Base-by-base conservation (phyloP, 2,888 invertebrate species). In the Drosophila imparisetae region DNA sequence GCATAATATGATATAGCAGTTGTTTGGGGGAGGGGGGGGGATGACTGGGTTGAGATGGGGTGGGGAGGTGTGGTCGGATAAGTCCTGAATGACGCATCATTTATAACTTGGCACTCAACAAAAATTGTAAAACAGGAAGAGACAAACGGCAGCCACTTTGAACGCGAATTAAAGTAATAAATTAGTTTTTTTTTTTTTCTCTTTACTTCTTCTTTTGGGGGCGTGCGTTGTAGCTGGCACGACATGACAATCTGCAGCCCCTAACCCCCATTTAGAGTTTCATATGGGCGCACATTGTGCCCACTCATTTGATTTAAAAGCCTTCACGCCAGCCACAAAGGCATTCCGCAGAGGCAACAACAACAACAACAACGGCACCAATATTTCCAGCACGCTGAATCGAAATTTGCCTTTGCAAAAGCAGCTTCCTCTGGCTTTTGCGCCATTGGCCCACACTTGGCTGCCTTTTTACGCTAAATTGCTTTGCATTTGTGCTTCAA, bases 301-400 rank as follows among this genome's bases (percentile, higher is more conserved):
- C 80, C 72, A 75, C 86, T 80, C 75, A 78, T 86, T 85, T 85
- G 80, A 86, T 86, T 88, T 80, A 80, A 85, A 88, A 86, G 83
- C 83, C 79, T 79, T 75, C 80, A 72, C 68, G 75, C 77, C 69
- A 69, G 75, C 79, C 83, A 82, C 82, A 79, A 75, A 83, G 83
- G 80, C 80, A 81, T 85, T 82, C 79, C 75, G 30, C 53, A 60
- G 58, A 62, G 61, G 54, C 72, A 71, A 15, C 21, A 45, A 45
- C 42, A 21, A 13, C 42, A 21, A 42, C n/a, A 42, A 75, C 64
- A 81, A 67, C 54, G 54, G 66, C 63, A 38, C 61, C 66, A 73
- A 69, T 64, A 66, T 80, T 84, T 84, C 78, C 84, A 81, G 48
- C 67, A 73, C 53, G 58, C 76, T 80, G 80, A 64, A 71, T 75